phyloP scores from a whole-genome alignment of 2,113 vertebrate genomes.

The Macroglossus sobrinus region DNA sequence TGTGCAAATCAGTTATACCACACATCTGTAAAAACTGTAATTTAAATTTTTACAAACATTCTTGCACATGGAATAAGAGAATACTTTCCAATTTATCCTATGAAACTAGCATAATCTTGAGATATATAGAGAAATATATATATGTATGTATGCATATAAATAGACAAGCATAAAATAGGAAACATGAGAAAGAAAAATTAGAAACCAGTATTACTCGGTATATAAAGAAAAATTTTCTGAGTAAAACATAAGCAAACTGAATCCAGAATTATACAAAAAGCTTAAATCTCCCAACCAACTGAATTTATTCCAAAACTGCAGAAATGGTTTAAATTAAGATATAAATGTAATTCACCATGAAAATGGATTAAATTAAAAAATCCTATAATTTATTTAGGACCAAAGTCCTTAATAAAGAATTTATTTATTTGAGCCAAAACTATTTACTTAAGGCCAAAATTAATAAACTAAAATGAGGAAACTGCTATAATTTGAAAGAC shows the following conservation, averaged over 20 bases:
- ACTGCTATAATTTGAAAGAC: background rate
- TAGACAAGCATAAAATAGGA: background rate
- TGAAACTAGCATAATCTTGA: background rate
- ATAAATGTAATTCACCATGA: background rate
- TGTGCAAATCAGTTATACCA: background rate
- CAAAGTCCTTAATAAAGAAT: background rate
- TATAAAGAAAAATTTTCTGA: background rate
- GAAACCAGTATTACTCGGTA: too few species aligned
- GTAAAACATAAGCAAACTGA: background rate
- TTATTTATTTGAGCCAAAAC: background rate
- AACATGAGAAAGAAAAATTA: too few species aligned
- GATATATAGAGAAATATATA: background rate
- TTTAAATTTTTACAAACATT: background rate
- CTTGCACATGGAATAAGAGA: background rate
- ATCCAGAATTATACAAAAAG: background rate
- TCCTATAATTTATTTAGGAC: background rate
- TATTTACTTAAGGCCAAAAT: background rate
- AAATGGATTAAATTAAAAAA: background rate
- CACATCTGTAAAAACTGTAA: background rate
- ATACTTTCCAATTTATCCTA: background rate
- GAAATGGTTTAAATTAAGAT: background rate
- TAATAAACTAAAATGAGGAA: background rate
- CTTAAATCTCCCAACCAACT: background rate
- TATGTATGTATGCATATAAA: too few species aligned
- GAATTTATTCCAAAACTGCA: background rate